Base-by-base conservation (phyloP, 2,888 invertebrate species). In the Rhyacophila evoluta region DNA sequence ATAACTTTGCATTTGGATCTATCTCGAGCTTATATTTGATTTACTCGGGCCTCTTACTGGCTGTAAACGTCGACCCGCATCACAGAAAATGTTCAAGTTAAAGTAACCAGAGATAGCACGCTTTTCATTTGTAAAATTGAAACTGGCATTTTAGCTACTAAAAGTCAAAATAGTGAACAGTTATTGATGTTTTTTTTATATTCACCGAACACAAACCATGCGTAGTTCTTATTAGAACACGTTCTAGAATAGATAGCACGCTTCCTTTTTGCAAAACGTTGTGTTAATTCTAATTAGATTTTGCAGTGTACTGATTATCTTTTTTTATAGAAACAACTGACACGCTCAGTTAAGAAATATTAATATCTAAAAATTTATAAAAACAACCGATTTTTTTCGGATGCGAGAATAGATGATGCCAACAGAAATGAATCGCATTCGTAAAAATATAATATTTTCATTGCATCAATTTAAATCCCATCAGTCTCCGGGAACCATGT, bases 361-460 rank as follows among this genome's bases (percentile, higher is more conserved):
- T 55, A 55, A 55, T 55, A 15, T 55, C 8, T 19, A 19, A 19
- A 55, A 2, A 19, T 15, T 55, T 55, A 2, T 55, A 8, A 55
- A 55, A 12, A 25, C 55, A 55, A 19, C 19, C 55, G 55, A 19
- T 55, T 33, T 55, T 19, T 55, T 19, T 55, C 12, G 10, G 8
- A 55, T 55, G 15, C 55, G 55, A 55, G 55, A 25, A 55, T 55
- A 25, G 55, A 19, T 19, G 55, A 55, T 55, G 55, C 55, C 55
- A 55, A 55, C 55, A 55, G 19, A 55, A 55, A 55, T 55, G 55
- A 55, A 55, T 19, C 55, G 19, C 19, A 10, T 10, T 55, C 55
- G 15, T 55, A 55, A 55, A 55, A 55, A 55, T 55, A 55, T 55
- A 55, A 55, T 55, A 55, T 55, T 55, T 55, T 55, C 55, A 55